Evolutionary conservation across 2,113 vertebrate species (phyloP).

Genomic region (Catharus bicknelli): DNA sequence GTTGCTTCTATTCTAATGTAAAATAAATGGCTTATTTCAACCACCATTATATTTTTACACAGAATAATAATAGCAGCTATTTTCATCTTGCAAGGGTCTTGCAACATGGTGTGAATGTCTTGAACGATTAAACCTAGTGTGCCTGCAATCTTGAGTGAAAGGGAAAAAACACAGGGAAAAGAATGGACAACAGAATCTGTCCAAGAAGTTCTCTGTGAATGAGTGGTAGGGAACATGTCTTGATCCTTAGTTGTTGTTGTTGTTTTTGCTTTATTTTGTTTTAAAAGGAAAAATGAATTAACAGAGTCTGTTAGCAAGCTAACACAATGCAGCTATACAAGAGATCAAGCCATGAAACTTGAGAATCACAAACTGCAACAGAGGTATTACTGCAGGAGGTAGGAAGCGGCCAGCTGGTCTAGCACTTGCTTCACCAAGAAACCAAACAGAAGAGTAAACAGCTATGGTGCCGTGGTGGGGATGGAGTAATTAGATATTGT

Average conservation of each 20-base stretch:
- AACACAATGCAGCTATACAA: not conserved
- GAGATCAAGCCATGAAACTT: not conserved
- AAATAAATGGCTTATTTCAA: not conserved
- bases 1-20: not conserved
- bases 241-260: not conserved
- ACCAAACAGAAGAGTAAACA: slow-evolving; percentile 11
- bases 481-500: slow-evolving; percentile 39
- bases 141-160: not conserved
- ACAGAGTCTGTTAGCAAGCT: not conserved
- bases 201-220: not conserved
- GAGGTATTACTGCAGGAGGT: not conserved
- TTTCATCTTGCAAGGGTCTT: not conserved
- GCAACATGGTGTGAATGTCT: not conserved
- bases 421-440: slow-evolving; percentile 24
- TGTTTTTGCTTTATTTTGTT: too few relatives aligned
- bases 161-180: not conserved
- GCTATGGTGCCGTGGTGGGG: not conserved
- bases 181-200: not conserved
- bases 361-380: not conserved
- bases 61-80: not conserved
- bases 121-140: not conserved
- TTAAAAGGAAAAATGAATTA: not conserved
- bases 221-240: not conserved
- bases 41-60: not conserved
- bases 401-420: slow-evolving; percentile 8